These are phyloP conservation scores for Sebastes hopkinsi DNA, from an alignment of 2,797 vertebrate species.

Conservation along the genomic window DNA sequence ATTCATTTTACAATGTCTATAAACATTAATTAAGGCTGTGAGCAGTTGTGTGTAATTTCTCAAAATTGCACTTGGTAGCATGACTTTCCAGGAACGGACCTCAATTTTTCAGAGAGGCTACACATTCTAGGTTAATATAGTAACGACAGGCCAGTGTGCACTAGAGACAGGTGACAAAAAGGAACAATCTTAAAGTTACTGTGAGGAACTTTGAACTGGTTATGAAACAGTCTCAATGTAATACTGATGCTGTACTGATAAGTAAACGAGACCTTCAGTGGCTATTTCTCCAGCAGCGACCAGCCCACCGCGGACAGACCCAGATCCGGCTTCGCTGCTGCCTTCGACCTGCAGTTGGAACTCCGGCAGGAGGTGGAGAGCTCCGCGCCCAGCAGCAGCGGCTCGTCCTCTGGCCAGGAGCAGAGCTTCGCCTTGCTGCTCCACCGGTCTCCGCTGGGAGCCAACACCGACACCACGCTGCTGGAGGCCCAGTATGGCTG, in stretches of 20 bases:
- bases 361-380: too few species aligned
- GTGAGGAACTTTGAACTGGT: not conserved
- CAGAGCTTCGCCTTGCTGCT: too few species aligned
- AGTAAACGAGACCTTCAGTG: not conserved
- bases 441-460: too few species aligned
- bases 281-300: too few species aligned
- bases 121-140: not conserved
- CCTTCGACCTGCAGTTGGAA: too few species aligned
- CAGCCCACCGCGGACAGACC: too few species aligned
- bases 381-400: too few species aligned
- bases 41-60: not conserved
- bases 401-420: too few species aligned
- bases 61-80: not conserved
- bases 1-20: slow-evolving; percentile 19
- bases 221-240: not conserved
- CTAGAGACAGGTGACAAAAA: not conserved
- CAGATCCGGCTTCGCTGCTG: too few species aligned
- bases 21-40: slow-evolving; percentile 13
- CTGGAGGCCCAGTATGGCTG: too few species aligned
- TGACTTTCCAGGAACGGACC: not conserved
- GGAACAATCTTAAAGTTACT: not conserved
- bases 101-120: not conserved
- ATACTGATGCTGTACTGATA: not conserved
- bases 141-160: not conserved
- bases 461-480: too few species aligned